Base-by-base conservation (phyloP, 2,888 invertebrate species). In the Nomada ferruginata region DNA sequence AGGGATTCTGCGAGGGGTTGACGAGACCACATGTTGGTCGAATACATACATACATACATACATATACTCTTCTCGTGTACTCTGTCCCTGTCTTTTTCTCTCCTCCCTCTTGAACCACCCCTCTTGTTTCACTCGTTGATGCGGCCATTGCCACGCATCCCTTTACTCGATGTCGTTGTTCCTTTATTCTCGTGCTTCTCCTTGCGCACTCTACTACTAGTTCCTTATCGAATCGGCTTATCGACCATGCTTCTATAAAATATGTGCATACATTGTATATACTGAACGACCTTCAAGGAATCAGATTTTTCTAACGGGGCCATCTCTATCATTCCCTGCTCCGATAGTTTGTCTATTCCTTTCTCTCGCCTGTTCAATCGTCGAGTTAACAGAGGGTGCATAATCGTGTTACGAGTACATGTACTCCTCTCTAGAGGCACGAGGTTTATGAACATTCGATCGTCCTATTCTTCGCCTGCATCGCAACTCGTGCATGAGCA, bases 1-100 rank as follows among this genome's bases (percentile, higher is more conserved):
- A 84, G 85, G 79, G 86, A 68, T 69, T 76, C 68, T 69, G 79
- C 68, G 72, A 82, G 85, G 89, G 79, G 85, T 87, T 85, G 89
- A 89, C 83, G 85, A 89, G 90, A 91, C 91, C 92, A 91, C 92
- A 92, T 91, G 92, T 91, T 88, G 88, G 47, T 11, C 86, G 89
- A 91, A 89, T 90, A 89, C 83, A 79, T 36, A 36, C 36, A 36
- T 36, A 36, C 36, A 36, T 36, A 36, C 36, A 36, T 36, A 36
- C 36, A 36, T 36, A 36, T 36, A 36, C 36, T 36, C 55, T 68
- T 71, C 77, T 89, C 76, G 64, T 71, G n/a, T 64, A 57, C 63
- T 69, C 44, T 68, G 36, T 63, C 57, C 55, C 44, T 60, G 23
- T 53, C 59, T 50, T 44, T 18, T 50, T 36, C 63, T n/a, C 75